Evolutionary conservation across 2,113 vertebrate species (phyloP).

Genomic region (Anarrhichthys ocellatus): DNA sequence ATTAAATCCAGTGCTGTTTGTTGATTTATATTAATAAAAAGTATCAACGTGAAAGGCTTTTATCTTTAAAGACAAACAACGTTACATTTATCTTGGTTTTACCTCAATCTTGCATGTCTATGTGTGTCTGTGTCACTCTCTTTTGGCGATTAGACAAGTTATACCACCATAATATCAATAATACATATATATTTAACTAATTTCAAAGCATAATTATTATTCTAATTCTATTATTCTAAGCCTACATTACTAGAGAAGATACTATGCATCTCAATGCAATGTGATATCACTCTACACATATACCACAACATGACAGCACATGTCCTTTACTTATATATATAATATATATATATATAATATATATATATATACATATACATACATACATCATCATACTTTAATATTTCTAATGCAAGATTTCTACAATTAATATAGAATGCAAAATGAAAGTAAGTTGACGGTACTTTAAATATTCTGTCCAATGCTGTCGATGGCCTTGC

Average conservation of each 20-base stretch:
- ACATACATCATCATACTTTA: no score
- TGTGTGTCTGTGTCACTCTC: neutral
- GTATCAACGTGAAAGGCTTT: neutral
- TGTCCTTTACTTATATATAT: no score
- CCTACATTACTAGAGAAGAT: neutral
- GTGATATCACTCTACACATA: neutral
- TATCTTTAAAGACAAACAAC: neutral
- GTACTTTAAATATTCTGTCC: neutral
- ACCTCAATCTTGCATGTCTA: neutral
- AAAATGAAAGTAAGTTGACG: neutral
- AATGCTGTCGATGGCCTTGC: constrained; percentile 12
- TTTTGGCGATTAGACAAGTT: neutral
- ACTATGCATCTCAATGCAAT: no score
- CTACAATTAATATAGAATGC: neutral
- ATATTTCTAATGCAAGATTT: neutral
- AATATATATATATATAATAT: no score
- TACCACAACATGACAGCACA: neutral
- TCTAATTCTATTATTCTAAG: neutral
- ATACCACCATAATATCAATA: neutral
- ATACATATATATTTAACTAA: neutral
- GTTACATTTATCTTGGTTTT: neutral
- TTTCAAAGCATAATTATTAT: neutral
- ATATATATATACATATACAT: no score
- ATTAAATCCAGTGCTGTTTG: neutral
- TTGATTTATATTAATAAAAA: neutral